Percentiles rank a stretch among this genome's conserved stretches.
These are phyloP conservation scores for Pseudopipra pipra DNA, from an alignment of 2,113 vertebrate genomes.

Conservation along the genomic window DNA sequence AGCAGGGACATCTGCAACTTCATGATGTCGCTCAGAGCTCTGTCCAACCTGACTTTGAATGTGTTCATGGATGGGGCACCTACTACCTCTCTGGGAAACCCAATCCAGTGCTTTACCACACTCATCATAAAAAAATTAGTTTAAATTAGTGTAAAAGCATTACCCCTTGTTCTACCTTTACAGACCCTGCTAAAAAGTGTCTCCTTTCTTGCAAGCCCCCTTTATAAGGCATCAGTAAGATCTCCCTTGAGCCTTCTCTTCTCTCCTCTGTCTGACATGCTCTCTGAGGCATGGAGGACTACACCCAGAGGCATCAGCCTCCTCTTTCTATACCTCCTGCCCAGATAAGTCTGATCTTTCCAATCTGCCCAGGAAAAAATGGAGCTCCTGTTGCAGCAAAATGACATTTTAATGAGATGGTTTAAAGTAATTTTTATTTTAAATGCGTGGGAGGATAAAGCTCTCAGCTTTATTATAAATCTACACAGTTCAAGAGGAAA, in stretches of 20 bases:
- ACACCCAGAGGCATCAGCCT: neutral
- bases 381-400: neutral
- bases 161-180: neutral
- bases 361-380: neutral
- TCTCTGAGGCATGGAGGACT: neutral
- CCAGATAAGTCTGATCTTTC: neutral
- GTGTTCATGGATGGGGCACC: neutral
- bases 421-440: neutral
- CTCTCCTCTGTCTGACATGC: neutral
- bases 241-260: neutral
- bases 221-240: neutral
- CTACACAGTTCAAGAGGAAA: neutral
- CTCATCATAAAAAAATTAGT: fast-evolving
- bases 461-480: neutral
- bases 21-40: neutral
- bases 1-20: neutral
- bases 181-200: neutral
- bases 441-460: neutral
- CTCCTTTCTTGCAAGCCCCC: neutral
- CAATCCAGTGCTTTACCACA: neutral
- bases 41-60: fast-evolving
- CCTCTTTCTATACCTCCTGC: neutral
- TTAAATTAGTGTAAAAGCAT: neutral
- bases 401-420: neutral
- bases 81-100: neutral